Evolutionary conservation across 2,113 vertebrate genomes (phyloP), one percentile per base, ranked within the genome.

Genomic region (Cebidichthys violaceus): DNA sequence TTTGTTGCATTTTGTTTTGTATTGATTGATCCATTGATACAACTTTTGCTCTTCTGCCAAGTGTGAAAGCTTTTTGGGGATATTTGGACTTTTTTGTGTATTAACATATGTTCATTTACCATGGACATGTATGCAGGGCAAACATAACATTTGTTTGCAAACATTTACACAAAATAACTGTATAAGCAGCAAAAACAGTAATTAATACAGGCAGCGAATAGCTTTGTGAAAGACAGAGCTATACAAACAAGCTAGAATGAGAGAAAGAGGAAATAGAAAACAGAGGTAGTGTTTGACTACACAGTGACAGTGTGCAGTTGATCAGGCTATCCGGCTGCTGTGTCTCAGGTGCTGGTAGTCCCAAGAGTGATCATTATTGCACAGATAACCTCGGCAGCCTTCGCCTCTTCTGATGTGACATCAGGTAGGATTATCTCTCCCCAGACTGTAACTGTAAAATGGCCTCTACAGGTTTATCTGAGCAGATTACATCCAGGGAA

Each of bases 361-460:
- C 81, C 76, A 70, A 31, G 33, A 52, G 77, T 0, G 45, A 90
- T 91, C 88, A 81, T 91, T 91, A 91, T 81, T 79, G 84, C 83
- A 75, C 71, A 79, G 89, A 92, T 92, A 90, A 92, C 88, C 88
- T 88, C 76, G 0, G 64, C 84, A 83, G 75, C 71, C 75, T 84
- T 73, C 64, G 17, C 54, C 11, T 75, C 66, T 80, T 84, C 86
- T 86, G 65, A 85, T 87, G 90, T 92, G 89, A 88, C 85, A 88
- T 81, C 82, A 69, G 83, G 81, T 73, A 57, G 84, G 91, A 92
- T 92, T 92, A 90, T 90, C 86, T 88, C 65, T 83, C 79, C 50
- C 72, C 37, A 57, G 29, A 87, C 70, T 90, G 83, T 75, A 82
- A 87, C 90, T 89, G 82, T 88, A 88, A 86, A 91, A 89, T 79